A percentile compares a stretch with the other conserved stretches of the same genome.
Evolutionary conservation across 92 coral and sea anemone species (phyloP).

Genomic region (Phenganax stokvisi): DNA sequence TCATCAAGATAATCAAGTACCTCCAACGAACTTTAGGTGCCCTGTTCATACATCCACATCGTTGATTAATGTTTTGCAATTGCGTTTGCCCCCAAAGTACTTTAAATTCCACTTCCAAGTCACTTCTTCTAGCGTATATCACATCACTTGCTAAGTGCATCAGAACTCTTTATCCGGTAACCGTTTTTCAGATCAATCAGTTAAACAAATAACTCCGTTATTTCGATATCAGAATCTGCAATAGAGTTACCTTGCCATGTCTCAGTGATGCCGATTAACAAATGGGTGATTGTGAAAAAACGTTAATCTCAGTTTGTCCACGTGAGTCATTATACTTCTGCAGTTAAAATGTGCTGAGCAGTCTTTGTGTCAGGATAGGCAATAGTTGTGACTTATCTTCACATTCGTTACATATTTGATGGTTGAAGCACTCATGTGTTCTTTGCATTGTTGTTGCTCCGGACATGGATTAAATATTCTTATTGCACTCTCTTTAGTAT

Average conservation of each 20-base stretch:
- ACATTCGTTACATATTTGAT: too few species aligned
- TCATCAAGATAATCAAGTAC: too few species aligned
- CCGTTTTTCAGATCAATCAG: slow-evolving; percentile 33
- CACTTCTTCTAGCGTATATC: slow-evolving; percentile 32
- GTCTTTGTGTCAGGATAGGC: too few species aligned
- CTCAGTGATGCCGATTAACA: slow-evolving; percentile 43
- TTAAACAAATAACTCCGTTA: slow-evolving; percentile 41
- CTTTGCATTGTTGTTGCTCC: too few species aligned
- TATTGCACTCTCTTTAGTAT: too few species aligned
- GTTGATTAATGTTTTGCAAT: slow-evolving; percentile 18
- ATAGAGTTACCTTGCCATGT: slow-evolving; percentile 47
- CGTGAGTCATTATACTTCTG: slow-evolving; percentile 35
- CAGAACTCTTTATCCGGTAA: too few species aligned
- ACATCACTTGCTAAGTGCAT: slow-evolving; percentile 14
- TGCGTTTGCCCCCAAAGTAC: slow-evolving; percentile 40
- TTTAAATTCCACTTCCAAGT: slow-evolving; percentile 42
- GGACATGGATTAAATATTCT: too few species aligned
- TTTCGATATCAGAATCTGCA: slow-evolving; percentile 41
- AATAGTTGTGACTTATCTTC: too few species aligned
- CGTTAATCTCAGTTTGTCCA: slow-evolving; percentile 31
- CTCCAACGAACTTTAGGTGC: too few species aligned
- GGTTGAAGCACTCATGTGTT: too few species aligned
- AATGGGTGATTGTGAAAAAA: slow-evolving; percentile 18
- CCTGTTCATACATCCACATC: too few species aligned
- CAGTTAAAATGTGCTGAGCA: slow-evolving; percentile 29